Base-by-base conservation (phyloP, 2,113 vertebrate genomes). In the Thamnophis sirtalis region DNA sequence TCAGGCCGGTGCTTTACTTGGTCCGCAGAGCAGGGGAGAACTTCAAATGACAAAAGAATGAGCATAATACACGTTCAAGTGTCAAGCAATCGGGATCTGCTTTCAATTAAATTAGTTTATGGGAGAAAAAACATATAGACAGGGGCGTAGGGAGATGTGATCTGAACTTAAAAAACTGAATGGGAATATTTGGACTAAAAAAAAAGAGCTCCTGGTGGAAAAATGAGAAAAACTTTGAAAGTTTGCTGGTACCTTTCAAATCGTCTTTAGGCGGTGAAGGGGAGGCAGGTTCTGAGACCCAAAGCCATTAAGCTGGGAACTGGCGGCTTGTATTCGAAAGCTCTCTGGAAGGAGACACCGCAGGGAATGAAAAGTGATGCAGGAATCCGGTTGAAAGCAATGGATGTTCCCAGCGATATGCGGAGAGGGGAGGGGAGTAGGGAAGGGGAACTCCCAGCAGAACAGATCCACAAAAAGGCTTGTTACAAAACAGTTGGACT, bases 381-480 rank as follows among this genome's bases (percentile, higher is more conserved):
- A 49, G 19, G 85, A 9, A 26, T 38, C 9, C 6, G 3, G 49
- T 26, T 28, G 86, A 51, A 33, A 19, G 19, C 15, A 3, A 50
- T 28, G 3, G 38, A 2, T 24, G 22, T 28, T 10, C 5, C 17
- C 50, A 24, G 38, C 1, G 17, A 24, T 38, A 8, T 33, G 13
- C 10, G 10, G 1, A 0, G 3, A 10, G 4, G 60, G 26, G 26
- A 26, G 11, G 1, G 11, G 6, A 19, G 17, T 38, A 8, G 5
- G 33, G 15, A 33, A 80, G 6, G 15, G 73, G 73, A 80, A 80
- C 33, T 38, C 68, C 68, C n/a, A 80, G 15, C 5, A 38, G 17
- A 80, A 80, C 68, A 80, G 21, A 80, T 21, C 17, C 17, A 19
- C 33, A 19, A 80, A 80, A 80, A 38, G 73, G 33, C 73, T 80